These are phyloP conservation scores for Papilio glaucus DNA, from an alignment of 1,140 invertebrate species.

Conservation along the genomic window DNA sequence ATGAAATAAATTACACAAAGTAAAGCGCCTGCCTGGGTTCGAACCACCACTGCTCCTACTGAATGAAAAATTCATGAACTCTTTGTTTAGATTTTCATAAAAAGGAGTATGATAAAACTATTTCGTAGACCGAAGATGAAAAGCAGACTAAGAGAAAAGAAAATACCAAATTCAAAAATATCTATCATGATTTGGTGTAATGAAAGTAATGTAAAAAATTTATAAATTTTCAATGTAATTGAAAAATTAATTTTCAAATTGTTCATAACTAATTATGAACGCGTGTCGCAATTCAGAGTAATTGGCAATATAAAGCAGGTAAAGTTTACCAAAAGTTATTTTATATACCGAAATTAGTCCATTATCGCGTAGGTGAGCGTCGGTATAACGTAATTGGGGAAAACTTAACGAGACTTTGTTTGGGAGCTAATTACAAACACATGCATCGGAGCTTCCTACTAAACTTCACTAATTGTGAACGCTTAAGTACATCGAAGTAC, in stretches of 20 bases:
- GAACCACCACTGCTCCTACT: too few relatives aligned
- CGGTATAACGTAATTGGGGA: conserved; percentile 32
- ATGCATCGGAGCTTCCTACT: conserved; percentile 25
- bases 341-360: conserved; percentile 35
- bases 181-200: neutral
- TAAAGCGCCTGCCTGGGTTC: too few relatives aligned
- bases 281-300: neutral
- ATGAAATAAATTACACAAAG: too few relatives aligned
- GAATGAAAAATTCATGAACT: too few relatives aligned
- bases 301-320: conserved; percentile 31
- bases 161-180: too few relatives aligned
- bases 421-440: conserved; percentile 37
- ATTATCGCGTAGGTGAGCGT: conserved; percentile 32
- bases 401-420: conserved; percentile 38
- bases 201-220: neutral
- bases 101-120: too few relatives aligned
- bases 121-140: too few relatives aligned
- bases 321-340: conserved; percentile 34
- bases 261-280: conserved; percentile 14
- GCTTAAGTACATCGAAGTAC: conserved; percentile 15
- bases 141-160: neutral
- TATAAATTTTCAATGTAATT: neutral
- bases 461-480: conserved; percentile 33
- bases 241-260: neutral
- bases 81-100: too few relatives aligned